These are phyloP conservation scores for Phengaris arion DNA, from an alignment of 2,888 invertebrate genomes.

Conservation along the genomic window DNA sequence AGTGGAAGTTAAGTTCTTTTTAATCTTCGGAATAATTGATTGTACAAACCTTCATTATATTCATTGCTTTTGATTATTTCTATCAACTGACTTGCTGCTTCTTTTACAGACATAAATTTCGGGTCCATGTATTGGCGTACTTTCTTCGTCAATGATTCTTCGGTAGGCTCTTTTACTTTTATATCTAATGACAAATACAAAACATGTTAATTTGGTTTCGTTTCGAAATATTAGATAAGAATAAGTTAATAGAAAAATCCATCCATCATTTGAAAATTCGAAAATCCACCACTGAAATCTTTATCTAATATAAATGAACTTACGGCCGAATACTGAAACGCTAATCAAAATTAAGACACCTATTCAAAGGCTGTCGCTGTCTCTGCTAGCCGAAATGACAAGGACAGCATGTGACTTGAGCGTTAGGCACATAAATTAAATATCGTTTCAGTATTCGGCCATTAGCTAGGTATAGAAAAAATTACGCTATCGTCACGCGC, in stretches of 20 bases:
- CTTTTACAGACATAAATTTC: constrained; percentile 93
- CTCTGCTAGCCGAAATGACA: no score
- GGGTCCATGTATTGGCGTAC: constrained; percentile 95
- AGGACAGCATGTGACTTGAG: no score
- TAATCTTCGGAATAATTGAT: neutral
- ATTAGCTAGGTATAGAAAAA: no score
- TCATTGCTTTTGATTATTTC: constrained; percentile 82
- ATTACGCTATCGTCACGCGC: no score
- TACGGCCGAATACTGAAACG: no score
- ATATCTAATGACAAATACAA: constrained; percentile 84
- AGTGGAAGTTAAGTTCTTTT: neutral
- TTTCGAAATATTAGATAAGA: constrained; percentile 27
- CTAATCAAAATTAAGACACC: no score
- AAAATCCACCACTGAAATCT: no score
- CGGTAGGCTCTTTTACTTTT: constrained; percentile 98
- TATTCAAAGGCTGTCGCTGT: no score
- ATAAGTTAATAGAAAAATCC: neutral
- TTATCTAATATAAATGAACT: no score
- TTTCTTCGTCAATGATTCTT: constrained; percentile 94
- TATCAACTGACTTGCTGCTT: constrained; percentile 92
- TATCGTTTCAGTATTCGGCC: no score
- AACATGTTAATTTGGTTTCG: neutral
- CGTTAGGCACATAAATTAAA: no score
- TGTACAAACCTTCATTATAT: constrained; percentile 51
- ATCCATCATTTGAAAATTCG: neutral